Evolutionary conservation across 2,797 vertebrate species (phyloP), one percentile per base, ranked within the genome.

Genomic region (Phoebastria nigripes): DNA sequence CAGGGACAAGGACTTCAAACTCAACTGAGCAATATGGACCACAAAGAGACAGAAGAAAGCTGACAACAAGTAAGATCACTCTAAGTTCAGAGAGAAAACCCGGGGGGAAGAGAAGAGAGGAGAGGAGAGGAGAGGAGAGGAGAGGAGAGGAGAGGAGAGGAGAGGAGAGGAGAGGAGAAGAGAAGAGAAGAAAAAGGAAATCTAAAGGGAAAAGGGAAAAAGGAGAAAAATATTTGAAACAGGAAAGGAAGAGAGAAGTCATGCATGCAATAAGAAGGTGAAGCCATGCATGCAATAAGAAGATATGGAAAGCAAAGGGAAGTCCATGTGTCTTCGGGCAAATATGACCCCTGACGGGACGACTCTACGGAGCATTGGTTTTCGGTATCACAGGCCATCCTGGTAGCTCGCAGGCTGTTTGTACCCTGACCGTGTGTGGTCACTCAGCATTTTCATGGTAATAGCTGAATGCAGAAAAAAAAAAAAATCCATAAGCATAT

Each of bases 331-430:
- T 54, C 22, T 12, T 4, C 14, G 15, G 88, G 29, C 26, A 39
- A 62, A 46, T 41, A 54, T 7, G 11, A 69, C 16, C 31, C 46
- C 63, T 63, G 47, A 33, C 19, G 54, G 28, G 15, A 39, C 1
- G 0, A 33, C 11, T 70, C 39, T 26, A 31, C 4, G 1, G 8
- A 87, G 10, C 29, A 73, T 17, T 26, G 0, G 0, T 9, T 70
- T 76, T 44, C 15, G 8, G 29, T 41, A n/a, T 28, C 19, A 78
- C 65, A 47, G 41, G n/a, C 26, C 13, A 6, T 22, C 26, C 59
- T 69, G 29, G 67, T 85, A 52, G 56, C 15, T 80, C 74, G 12
- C 44, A 71, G 17, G 9, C 62, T 73, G 54, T n/a, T 47, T 79
- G 55, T 61, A 46, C 13, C 51, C 41, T 25, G 25, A 70, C 7